Base-by-base conservation (phyloP, 2,888 invertebrate genomes). In the Endomychus coccineus region DNA sequence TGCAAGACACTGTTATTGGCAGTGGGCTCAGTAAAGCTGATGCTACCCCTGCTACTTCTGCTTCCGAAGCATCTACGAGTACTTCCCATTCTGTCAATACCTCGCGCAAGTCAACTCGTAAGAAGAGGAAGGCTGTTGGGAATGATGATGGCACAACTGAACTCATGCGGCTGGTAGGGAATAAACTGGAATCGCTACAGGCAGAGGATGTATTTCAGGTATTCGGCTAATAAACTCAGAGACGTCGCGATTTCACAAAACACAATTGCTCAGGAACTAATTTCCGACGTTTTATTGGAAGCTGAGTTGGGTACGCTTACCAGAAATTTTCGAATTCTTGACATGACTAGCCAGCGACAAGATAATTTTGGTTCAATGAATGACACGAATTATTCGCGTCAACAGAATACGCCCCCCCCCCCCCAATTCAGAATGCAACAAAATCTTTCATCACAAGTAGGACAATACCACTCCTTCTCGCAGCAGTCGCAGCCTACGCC, bases 111-210 rank as follows among this genome's bases (percentile, higher is more conserved):
- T 38, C 38, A 38, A 21, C 38, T 38, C 34, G 38, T 27, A 38
- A 38, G n/a, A n/a, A n/a, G 38, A 38, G 34, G 32, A 39, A 42
- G 37, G 34, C 15, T 21, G 39, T 33, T 39, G 4, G 27, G 14
- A 40, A 42, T 46, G 44, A 46, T 38, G 40, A 44, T 46, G 42
- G 40, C 36, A 46, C 42, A 42, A 45, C 44, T 45, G 44, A 42
- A 4, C 32, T 46, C 30, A 41, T 45, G 45, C 17, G 35, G 42
- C 30, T 43, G 44, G 39, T 39, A 39, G 38, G 34, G 34, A 38
- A 38, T 25, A 34, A 38, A 38, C 34, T 38, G 21, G 38, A 38
- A 37, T 32, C 34, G 43, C 36, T 44, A 44, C 40, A 41, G 40
- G 40, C 40, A 41, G 41, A 44, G 29, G 43, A 45, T 40, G 33